Evolutionary conservation across 2,888 invertebrate genomes (phyloP).

Genomic region (Dasypogon diadema): DNA sequence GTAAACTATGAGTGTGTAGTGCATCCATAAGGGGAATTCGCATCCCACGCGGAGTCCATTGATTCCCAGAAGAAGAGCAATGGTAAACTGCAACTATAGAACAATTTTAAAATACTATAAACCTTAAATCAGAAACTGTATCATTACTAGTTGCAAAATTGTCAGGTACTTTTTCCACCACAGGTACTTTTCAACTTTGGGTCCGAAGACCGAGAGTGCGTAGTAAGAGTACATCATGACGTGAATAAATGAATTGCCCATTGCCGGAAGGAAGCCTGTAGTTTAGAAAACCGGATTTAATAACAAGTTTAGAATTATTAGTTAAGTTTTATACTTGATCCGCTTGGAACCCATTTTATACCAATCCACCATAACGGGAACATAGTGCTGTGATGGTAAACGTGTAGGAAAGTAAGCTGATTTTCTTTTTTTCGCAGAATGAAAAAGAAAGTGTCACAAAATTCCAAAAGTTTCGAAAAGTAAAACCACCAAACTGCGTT

Average conservation of each 20-base stretch:
- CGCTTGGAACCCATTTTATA: conserved; percentile 89
- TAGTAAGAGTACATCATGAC: conserved; percentile 96
- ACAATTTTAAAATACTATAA: conserved; percentile 44
- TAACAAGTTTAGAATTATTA: too few species aligned
- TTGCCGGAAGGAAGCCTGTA: too few species aligned
- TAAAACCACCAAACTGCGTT: conserved; percentile 97
- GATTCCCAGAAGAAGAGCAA: conserved; percentile 82
- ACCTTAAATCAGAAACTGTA: neutral
- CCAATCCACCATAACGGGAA: conserved; percentile 96
- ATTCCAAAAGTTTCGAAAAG: conserved; percentile 94
- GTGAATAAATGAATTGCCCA: conserved; percentile 97
- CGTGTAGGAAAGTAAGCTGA: conserved; percentile 91
- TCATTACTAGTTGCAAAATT: conserved; percentile 91
- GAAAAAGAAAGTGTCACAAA: conserved; percentile 95
- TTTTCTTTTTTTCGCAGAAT: conserved; percentile 92
- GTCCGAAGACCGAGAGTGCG: conserved; percentile 89
- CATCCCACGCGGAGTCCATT: conserved; percentile 85
- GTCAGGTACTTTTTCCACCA: conserved; percentile 98
- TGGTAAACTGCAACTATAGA: conserved; percentile 82
- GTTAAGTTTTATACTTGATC: too few species aligned
- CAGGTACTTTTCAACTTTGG: conserved; percentile 85
- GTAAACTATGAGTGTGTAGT: conserved; percentile 85
- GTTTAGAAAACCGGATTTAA: too few species aligned
- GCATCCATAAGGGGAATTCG: conserved; percentile 92
- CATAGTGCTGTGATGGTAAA: conserved; percentile 96